These are phyloP conservation scores for Labia minor DNA, from an alignment of 2,888 invertebrate genomes.

Conservation along the genomic window DNA sequence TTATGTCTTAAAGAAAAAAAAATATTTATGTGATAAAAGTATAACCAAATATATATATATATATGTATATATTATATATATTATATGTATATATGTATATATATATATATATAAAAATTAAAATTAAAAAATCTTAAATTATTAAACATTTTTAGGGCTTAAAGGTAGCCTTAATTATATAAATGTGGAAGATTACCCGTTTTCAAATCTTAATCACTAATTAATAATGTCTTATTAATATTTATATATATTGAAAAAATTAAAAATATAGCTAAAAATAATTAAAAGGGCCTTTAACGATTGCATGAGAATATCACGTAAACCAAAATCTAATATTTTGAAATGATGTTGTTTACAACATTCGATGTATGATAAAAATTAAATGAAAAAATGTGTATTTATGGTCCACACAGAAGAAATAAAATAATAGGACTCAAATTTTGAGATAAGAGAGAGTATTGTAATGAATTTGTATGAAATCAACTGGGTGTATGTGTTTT, in stretches of 20 bases:
- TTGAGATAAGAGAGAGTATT: too few species aligned
- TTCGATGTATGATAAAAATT: too few species aligned
- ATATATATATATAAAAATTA: background rate
- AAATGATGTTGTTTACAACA: too few species aligned
- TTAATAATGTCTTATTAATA: background rate
- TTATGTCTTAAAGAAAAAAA: background rate
- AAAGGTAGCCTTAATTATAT: background rate
- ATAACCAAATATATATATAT: background rate
- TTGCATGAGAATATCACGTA: background rate
- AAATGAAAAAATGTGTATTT: too few species aligned
- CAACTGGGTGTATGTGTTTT: too few species aligned
- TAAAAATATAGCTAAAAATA: background rate
- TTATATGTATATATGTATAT: background rate
- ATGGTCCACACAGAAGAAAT: too few species aligned
- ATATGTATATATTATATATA: background rate
- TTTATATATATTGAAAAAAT: background rate
- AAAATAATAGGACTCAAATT: too few species aligned
- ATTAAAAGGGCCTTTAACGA: background rate
- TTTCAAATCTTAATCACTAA: background rate
- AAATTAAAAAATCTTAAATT: too few species aligned
- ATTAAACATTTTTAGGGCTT: background rate
- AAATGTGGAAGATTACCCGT: background rate
- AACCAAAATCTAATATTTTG: too few species aligned
- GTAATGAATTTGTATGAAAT: too few species aligned
- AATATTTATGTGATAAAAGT: background rate